Conservation (phyloP, 2,797 vertebrate genomes). For the Macrochelys suwanniensis region DNA sequence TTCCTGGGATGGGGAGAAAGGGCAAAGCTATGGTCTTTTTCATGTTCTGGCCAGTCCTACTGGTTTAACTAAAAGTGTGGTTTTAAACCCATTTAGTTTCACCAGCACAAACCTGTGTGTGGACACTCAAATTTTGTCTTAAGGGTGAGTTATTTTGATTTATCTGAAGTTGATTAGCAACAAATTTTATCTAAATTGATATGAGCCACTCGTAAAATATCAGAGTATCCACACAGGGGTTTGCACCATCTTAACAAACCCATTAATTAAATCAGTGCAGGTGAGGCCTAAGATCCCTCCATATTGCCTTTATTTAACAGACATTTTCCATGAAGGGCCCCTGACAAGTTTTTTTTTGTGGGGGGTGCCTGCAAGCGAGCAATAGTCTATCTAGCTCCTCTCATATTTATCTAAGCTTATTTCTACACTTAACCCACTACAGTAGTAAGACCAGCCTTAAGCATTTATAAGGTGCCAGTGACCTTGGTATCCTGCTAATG, state of each 20-base stretch:
- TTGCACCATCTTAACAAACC: constrained; percentile 30
- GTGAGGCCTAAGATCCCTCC: background rate
- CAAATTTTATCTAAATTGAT: constrained; percentile 37
- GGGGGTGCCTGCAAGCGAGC: background rate
- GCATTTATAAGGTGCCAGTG: constrained; percentile 18
- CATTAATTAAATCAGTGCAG: constrained; percentile 38
- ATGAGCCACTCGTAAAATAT: constrained; percentile 10
- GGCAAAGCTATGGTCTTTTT: rapidly evolving
- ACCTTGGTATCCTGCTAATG: background rate
- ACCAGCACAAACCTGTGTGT: background rate
- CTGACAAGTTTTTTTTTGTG: background rate
- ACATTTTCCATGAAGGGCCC: background rate
- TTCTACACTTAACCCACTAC: background rate
- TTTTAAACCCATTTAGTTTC: background rate
- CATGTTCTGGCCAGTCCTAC: background rate
- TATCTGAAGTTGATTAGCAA: constrained; percentile 16
- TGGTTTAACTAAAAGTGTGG: background rate
- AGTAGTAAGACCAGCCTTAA: background rate
- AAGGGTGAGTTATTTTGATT: constrained; percentile 4
- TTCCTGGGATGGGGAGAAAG: background rate
- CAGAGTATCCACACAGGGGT: background rate
- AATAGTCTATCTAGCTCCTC: background rate
- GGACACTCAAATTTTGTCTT: background rate
- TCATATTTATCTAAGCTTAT: background rate
- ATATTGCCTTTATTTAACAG: background rate